Evolutionary conservation across 2,797 vertebrate species (phyloP).

Genomic region (Mormyrus hasselquistii): DNA sequence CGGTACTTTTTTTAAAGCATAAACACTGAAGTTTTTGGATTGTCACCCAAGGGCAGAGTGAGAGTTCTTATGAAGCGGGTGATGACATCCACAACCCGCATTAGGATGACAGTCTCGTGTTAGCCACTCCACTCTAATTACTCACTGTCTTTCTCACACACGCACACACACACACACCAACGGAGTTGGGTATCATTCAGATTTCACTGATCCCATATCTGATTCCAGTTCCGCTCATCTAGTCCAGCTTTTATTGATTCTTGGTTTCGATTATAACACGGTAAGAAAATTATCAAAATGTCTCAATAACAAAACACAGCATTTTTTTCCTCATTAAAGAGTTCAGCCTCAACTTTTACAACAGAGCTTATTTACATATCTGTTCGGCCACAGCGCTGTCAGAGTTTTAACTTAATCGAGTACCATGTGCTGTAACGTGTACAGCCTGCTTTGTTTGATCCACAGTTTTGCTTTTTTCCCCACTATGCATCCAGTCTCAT

Average conservation of each 20-base stretch:
- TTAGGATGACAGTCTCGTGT: neutral
- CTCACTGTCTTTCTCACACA: neutral
- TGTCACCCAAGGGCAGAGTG: neutral
- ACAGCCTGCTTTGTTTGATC: neutral
- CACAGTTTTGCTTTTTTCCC: neutral
- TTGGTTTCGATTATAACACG: neutral
- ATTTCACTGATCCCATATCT: neutral
- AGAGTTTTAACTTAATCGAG: neutral
- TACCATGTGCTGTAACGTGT: neutral
- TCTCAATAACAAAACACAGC: neutral
- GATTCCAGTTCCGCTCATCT: neutral
- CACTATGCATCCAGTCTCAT: neutral
- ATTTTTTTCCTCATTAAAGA: neutral
- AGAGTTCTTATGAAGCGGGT: neutral
- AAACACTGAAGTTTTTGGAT: neutral
- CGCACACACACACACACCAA: neutral
- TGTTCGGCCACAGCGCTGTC: neutral
- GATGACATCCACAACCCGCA: neutral
- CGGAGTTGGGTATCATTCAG: neutral
- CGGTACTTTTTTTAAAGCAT: neutral
- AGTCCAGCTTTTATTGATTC: neutral
- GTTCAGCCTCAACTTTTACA: neutral
- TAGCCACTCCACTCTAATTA: neutral
- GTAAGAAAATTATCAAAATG: neutral
- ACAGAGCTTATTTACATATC: neutral